Conservation (phyloP, 2,888 invertebrate genomes). For the Andrena camellia region DNA sequence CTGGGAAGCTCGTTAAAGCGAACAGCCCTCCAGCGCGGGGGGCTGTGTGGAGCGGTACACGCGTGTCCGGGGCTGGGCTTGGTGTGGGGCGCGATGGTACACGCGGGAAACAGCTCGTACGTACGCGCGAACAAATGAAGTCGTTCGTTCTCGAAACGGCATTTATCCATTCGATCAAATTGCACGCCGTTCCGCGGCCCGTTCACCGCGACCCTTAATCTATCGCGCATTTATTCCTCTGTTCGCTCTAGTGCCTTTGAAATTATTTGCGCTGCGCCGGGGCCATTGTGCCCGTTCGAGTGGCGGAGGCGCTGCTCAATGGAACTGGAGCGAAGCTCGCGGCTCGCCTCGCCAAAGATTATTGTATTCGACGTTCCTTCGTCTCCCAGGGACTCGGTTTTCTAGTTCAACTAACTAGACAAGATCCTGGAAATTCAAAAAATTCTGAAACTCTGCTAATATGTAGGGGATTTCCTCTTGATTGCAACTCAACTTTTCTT, state of each 20-base stretch:
- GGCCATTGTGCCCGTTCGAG: conserved; percentile 44
- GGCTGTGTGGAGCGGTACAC: not conserved
- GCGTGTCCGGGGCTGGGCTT: not conserved
- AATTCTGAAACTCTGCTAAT: too few species aligned
- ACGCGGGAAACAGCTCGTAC: conserved; percentile 23
- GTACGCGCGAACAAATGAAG: conserved; percentile 54
- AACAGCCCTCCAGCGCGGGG: conserved; percentile 1
- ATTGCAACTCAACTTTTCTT: too few species aligned
- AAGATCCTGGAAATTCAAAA: too few species aligned
- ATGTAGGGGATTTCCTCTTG: too few species aligned
- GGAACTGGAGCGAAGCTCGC: not conserved
- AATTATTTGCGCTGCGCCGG: conserved; percentile 44
- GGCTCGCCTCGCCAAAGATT: not conserved
- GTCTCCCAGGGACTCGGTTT: not conserved
- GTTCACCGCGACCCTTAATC: conserved; percentile 54
- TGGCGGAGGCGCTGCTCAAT: conserved; percentile 7
- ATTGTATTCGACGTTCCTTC: not conserved
- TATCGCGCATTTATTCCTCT: conserved; percentile 55
- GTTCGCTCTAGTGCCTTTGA: conserved; percentile 56
- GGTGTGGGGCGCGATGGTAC: not conserved
- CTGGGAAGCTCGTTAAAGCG: conserved; percentile 80
- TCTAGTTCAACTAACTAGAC: too few species aligned
- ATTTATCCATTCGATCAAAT: conserved; percentile 61
- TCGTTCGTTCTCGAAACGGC: conserved; percentile 61
- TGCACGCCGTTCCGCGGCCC: conserved; percentile 43